Base-by-base conservation (phyloP, 1,140 invertebrate genomes). In the Ganaspis sp. region DNA sequence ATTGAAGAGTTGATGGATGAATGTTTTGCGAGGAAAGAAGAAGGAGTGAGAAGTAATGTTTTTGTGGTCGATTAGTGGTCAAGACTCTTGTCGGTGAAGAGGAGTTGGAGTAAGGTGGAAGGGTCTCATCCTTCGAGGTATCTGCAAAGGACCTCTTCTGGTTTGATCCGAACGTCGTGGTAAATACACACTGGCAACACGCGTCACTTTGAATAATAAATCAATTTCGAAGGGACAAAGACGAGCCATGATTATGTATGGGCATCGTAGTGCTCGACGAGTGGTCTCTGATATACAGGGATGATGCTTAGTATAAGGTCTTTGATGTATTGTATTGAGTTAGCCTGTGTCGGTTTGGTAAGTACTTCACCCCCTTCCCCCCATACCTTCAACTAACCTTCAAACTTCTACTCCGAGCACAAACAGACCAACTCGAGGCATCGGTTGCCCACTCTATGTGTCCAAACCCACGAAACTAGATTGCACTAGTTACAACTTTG, bases 121-220 rank as follows among this genome's bases (percentile, higher is more conserved):
- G 23, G 58, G 58, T 64, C 58, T 64, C 58, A 64, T 64, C 58
- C 58, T 64, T 64, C 23, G 11, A 15, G 23, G 58, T 26, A 64
- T 9, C 9, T 26, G 9, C 54, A 64, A 64, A 64, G 58, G 58
- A 64, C 58, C 58, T 64, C 58, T 64, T 29, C 58, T 64, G 26
- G 11, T 29, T 64, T 34, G 58, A 64, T 64, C 58, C 58, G 58
- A 29, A 64, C 23, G 76, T 69, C 76, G 78, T 90, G 87, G 89
- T 89, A 90, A 90, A 91, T 90, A 91, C 88, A 91, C 88, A 90
- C 90, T 91, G 90, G 87, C 90, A 90, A 90, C 90, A 90, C 88
- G 89, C 89, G 87, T 90, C 87, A 86, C 88, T 91, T 90, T 91
- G 90, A 91, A 91, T 91, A 91, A 91, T 91, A 90, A 91, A 91